These are phyloP conservation scores for Epizoanthus scotinus DNA, from an alignment of 92 coral and sea anemone species.

Conservation along the genomic window DNA sequence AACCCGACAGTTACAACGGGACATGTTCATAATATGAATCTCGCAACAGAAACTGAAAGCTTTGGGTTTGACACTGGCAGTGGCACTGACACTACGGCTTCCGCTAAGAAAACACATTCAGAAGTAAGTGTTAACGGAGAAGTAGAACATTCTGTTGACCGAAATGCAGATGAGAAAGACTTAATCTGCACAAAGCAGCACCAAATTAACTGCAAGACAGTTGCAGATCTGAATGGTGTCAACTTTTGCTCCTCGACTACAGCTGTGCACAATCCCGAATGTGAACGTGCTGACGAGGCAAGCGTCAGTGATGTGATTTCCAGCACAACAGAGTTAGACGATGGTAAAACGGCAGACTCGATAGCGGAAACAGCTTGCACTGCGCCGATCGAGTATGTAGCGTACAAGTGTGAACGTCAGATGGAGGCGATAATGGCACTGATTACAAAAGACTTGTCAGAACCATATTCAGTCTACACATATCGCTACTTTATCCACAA, in stretches of 20 bases:
- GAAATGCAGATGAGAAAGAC: constrained; percentile 7
- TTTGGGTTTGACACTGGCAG: constrained; percentile 12
- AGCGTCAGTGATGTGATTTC: constrained; percentile 3
- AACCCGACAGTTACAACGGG: constrained; percentile 9
- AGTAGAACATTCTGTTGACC: background rate
- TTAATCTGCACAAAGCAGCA: constrained; percentile 34
- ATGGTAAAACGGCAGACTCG: background rate
- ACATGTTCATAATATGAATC: background rate
- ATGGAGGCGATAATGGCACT: constrained; percentile 96
- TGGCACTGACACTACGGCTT: constrained; percentile 19
- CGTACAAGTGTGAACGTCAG: constrained; percentile 91
- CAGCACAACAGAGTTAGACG: constrained; percentile 1
- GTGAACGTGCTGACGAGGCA: constrained; percentile 18
- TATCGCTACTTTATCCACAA: constrained; percentile 99
- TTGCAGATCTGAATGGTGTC: constrained; percentile 79
- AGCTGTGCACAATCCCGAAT: background rate
- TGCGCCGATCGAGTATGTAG: constrained; percentile 68
- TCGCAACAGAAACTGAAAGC: too few relatives aligned
- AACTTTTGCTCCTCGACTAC: constrained; percentile 20
- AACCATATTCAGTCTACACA: constrained; percentile 96
- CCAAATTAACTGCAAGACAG: constrained; percentile 41
- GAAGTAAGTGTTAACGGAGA: constrained; percentile 24
- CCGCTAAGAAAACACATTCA: constrained; percentile 22
- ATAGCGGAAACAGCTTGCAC: constrained; percentile 28
- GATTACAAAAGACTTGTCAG: constrained; percentile 97